phyloP scores from a whole-genome alignment of 2,113 vertebrate species.

The Tapirus terrestris region DNA sequence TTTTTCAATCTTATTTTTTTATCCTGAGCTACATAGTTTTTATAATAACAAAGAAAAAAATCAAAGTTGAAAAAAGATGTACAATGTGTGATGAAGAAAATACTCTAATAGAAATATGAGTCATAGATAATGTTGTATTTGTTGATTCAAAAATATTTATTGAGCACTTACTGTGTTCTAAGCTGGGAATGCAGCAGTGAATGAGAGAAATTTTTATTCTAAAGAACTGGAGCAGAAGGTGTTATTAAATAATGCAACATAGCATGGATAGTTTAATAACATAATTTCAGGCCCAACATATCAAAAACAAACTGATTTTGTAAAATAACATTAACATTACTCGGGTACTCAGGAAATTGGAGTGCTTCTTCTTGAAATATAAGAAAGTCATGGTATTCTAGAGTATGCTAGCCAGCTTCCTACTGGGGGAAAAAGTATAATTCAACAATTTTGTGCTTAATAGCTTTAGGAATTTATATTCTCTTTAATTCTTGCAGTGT shows the following conservation, averaged over 20 bases:
- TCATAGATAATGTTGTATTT: conserved; percentile 12
- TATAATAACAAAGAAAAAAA: conserved; percentile 5
- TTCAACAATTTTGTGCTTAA: conserved; percentile 72
- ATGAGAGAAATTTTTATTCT: background rate
- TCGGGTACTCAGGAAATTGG: background rate
- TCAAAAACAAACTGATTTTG: conserved; percentile 39
- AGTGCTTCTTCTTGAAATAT: conserved; percentile 49
- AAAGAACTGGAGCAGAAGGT: background rate
- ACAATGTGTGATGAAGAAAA: background rate
- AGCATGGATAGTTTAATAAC: background rate
- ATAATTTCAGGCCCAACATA: background rate
- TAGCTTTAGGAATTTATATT: conserved; percentile 82
- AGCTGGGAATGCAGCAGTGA: background rate
- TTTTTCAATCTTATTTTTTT: background rate
- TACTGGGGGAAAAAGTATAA: conserved; percentile 55
- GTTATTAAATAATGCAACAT: conserved; percentile 54
- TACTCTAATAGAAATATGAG: background rate
- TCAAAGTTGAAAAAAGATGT: background rate
- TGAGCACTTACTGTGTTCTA: background rate
- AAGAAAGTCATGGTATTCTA: background rate
- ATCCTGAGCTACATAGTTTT: background rate
- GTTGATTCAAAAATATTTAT: conserved; percentile 26
- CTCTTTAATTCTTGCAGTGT: conserved; percentile 76
- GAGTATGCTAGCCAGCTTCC: background rate
- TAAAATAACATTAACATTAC: conserved; percentile 25